Evolutionary conservation across 2,113 vertebrate genomes (phyloP).

Genomic region (Riparia riparia): DNA sequence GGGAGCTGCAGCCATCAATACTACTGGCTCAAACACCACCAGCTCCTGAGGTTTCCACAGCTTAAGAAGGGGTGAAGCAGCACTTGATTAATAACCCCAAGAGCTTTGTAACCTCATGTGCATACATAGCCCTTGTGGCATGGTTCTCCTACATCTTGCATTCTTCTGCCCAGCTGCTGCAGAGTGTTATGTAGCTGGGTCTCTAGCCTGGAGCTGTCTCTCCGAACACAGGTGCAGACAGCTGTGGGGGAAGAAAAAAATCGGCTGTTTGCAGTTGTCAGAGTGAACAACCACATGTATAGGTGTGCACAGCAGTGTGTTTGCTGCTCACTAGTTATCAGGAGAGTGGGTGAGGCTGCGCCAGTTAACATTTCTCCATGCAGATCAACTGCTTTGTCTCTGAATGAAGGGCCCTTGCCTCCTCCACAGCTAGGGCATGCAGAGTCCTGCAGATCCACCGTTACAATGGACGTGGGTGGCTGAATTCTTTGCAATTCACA

Average conservation of each 20-base stretch:
- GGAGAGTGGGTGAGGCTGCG: not conserved
- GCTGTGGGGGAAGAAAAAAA: not conserved
- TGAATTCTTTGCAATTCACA: not conserved
- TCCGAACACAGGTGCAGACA: not conserved
- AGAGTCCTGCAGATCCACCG: not conserved
- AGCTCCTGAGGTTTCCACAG: not conserved
- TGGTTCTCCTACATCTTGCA: not conserved
- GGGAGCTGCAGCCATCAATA: not conserved
- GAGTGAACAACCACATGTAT: not conserved
- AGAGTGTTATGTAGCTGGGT: not conserved
- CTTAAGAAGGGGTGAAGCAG: not conserved
- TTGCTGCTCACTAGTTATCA: not conserved
- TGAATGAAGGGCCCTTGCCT: not conserved
- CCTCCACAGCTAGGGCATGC: not conserved
- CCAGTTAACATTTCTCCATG: not conserved
- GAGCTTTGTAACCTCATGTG: not conserved
- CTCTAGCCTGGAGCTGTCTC: not conserved
- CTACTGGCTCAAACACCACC: not conserved
- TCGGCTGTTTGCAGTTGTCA: not conserved
- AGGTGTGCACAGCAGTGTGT: not conserved
- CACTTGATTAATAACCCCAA: not conserved
- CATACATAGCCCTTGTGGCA: not conserved
- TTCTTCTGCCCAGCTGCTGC: constrained; percentile 9
- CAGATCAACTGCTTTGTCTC: not conserved
- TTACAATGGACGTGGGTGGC: not conserved